Conservation (phyloP, 53 echinoderm and acorn worm species). For the Holothuria scabra region DNA sequence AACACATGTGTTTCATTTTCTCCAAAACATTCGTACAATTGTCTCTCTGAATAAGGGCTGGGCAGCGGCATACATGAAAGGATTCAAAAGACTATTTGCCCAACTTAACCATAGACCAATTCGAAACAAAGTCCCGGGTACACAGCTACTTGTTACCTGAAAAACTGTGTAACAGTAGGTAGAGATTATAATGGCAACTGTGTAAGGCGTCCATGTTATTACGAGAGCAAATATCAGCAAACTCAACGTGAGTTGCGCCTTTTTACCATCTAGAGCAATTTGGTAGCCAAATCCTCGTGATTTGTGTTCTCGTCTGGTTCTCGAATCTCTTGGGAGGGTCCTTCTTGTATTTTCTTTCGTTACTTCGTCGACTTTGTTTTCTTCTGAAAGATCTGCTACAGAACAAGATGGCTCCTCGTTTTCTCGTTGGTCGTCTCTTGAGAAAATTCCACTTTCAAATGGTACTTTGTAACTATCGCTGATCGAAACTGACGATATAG, state of each 20-base stretch:
- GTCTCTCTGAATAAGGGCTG: constrained; percentile 12
- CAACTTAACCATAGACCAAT: not conserved
- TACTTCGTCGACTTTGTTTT: too few species aligned
- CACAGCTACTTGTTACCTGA: not conserved
- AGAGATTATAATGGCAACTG: not conserved
- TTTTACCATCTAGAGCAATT: not conserved
- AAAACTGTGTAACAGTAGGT: not conserved
- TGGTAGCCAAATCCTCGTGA: not conserved
- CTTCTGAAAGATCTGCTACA: not conserved
- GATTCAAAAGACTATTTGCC: constrained; percentile 15
- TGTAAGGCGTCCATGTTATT: constrained; percentile 9
- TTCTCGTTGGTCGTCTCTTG: too few species aligned
- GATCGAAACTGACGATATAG: too few species aligned
- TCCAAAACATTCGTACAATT: not conserved
- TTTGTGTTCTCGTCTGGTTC: not conserved
- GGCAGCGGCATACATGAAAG: not conserved
- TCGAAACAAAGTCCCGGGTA: not conserved
- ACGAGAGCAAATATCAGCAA: not conserved
- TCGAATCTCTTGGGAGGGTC: too few species aligned
- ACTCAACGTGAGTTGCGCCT: constrained; percentile 10
- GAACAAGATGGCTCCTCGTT: not conserved
- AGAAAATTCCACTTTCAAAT: too few species aligned
- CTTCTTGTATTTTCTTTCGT: too few species aligned
- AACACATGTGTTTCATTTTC: not conserved
- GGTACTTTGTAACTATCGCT: too few species aligned